phyloP scores from a whole-genome alignment of 2,797 vertebrate genomes.

The Ptychadena robeensis region DNA sequence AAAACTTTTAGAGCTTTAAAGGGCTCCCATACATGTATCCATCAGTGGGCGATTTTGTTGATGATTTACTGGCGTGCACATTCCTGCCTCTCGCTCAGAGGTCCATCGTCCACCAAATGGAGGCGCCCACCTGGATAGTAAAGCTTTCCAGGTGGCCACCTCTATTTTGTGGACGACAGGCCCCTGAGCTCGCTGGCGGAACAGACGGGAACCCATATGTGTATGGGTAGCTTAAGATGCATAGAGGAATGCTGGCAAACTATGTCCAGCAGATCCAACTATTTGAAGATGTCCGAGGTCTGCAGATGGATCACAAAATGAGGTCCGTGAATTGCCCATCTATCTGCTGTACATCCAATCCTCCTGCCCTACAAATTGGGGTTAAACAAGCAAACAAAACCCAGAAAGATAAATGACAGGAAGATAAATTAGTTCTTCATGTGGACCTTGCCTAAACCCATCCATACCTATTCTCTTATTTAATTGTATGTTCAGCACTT shows the following conservation, averaged over 20 bases:
- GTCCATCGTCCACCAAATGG: too few species aligned
- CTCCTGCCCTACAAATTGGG: constrained; percentile 16
- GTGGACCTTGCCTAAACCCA: background rate
- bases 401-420: background rate
- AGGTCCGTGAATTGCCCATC: background rate
- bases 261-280: background rate
- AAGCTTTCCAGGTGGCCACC: too few species aligned
- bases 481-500: background rate
- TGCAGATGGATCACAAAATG: background rate
- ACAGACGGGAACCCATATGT: too few species aligned
- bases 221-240: too few species aligned
- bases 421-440: constrained; percentile 10
- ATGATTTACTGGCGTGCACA: too few species aligned
- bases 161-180: too few species aligned
- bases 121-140: too few species aligned
- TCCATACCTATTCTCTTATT: constrained; percentile 4
- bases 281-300: background rate
- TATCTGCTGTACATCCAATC: background rate
- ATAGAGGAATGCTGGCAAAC: background rate
- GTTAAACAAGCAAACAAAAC: constrained; percentile 16
- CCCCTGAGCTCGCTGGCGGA: too few species aligned
- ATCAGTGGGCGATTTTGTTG: too few species aligned
- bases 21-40: too few species aligned
- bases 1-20: too few species aligned
- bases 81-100: too few species aligned